Conservation (phyloP, 2,888 invertebrate genomes). For the Punctoribates punctum region DNA sequence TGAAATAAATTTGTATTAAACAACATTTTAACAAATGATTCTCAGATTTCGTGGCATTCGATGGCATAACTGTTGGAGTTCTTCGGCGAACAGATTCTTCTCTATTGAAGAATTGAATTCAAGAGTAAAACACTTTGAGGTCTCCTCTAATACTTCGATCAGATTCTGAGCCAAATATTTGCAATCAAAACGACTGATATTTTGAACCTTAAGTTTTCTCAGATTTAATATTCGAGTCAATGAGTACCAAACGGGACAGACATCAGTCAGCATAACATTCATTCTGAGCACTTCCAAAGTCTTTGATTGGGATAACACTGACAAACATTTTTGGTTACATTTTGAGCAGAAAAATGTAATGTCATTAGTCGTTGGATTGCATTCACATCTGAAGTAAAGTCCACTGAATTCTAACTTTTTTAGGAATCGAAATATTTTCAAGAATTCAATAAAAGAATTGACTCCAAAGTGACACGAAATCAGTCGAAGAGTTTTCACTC, state of each 20-base stretch:
- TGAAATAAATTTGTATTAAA: too few species aligned
- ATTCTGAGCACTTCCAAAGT: background rate
- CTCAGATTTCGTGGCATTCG: too few species aligned
- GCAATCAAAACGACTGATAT: background rate
- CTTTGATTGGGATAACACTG: background rate
- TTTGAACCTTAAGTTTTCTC: background rate
- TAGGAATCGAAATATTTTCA: background rate
- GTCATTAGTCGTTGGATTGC: background rate
- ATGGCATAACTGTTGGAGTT: conserved; percentile 34
- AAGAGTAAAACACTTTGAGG: background rate
- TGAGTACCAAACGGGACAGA: background rate
- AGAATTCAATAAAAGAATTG: background rate
- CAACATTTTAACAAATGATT: too few species aligned
- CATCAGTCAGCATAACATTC: background rate
- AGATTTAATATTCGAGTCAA: background rate
- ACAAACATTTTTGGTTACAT: background rate
- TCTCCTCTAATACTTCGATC: background rate
- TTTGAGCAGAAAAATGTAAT: background rate
- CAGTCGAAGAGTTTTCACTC: background rate
- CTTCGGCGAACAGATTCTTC: background rate
- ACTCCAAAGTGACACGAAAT: background rate
- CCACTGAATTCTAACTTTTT: background rate
- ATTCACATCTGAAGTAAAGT: background rate
- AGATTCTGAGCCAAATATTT: background rate
- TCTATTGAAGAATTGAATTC: background rate